phyloP scores from a whole-genome alignment of 2,888 invertebrate genomes.

The Aproaerema taeniolella region DNA sequence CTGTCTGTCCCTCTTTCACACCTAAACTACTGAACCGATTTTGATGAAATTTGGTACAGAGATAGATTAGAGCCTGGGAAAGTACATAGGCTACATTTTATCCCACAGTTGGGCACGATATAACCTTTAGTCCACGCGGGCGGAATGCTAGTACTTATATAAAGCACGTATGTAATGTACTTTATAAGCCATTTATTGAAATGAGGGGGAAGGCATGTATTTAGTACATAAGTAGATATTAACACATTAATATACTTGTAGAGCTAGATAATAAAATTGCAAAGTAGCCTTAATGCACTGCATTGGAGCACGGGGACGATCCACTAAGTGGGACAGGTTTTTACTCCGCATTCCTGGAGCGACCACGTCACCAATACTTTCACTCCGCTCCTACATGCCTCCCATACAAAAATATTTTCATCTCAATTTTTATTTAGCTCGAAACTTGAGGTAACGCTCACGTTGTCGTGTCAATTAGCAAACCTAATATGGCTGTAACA shows the following conservation, averaged over 20 bases:
- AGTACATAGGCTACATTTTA: no score
- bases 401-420: conserved; percentile 3
- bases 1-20: no score
- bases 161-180: no score
- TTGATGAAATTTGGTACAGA: no score
- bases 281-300: conserved; percentile 10
- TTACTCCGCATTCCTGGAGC: conserved; percentile 35
- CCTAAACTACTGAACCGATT: no score
- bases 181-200: no score
- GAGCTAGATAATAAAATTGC: conserved; percentile 14
- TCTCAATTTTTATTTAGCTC: background rate
- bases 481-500: conserved; percentile 16
- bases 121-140: no score
- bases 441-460: conserved; percentile 3
- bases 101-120: no score
- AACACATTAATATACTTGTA: background rate
- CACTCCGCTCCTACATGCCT: conserved; percentile 22
- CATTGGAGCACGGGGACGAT: conserved; percentile 29
- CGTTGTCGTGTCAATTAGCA: conserved; percentile 13
- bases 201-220: no score
- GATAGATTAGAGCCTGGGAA: no score
- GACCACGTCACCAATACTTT: conserved; percentile 35
- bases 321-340: conserved; percentile 41
- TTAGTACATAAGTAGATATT: no score
- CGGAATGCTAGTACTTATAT: no score